A percentile compares a stretch with the other conserved stretches of the same genome.
These are phyloP conservation scores for Phyllotreta striolata DNA, from an alignment of 2,888 invertebrate genomes.

Conservation along the genomic window DNA sequence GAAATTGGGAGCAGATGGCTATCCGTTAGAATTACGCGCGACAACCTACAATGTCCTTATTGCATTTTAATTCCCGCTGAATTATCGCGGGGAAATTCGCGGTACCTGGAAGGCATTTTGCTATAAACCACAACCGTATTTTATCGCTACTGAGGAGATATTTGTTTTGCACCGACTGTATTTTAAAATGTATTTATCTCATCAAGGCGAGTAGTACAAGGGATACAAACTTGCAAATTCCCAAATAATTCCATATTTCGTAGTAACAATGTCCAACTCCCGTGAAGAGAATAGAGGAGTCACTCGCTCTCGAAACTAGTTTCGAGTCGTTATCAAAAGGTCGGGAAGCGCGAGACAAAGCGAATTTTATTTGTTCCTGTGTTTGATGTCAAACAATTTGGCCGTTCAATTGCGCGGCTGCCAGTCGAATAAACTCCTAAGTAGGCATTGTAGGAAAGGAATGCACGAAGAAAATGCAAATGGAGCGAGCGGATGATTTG, in stretches of 20 bases:
- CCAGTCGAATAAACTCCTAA: too few species aligned
- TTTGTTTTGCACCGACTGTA: too few species aligned
- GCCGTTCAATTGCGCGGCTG: background rate
- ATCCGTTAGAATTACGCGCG: constrained; percentile 4
- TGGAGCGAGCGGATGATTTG: too few species aligned
- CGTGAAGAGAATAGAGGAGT: background rate
- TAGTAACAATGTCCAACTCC: constrained; percentile 7
- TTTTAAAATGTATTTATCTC: too few species aligned
- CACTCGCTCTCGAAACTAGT: constrained; percentile 5
- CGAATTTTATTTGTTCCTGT: constrained; percentile 11
- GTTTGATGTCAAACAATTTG: constrained; percentile 15
- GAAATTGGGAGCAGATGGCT: constrained; percentile 15
- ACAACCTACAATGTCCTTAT: constrained; percentile 12
- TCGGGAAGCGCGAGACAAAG: constrained; percentile 2
- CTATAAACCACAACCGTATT: too few species aligned
- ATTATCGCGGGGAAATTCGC: background rate
- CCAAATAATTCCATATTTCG: background rate
- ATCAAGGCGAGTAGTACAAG: too few species aligned
- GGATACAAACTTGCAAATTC: background rate
- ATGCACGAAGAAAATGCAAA: too few species aligned
- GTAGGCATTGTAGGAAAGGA: too few species aligned
- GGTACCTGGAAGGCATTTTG: too few species aligned
- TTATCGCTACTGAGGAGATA: too few species aligned
- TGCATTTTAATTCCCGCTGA: background rate
- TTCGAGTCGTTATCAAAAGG: constrained; percentile 10